Base-by-base conservation (phyloP, 2,797 vertebrate species). In the Pangasius djambal region DNA sequence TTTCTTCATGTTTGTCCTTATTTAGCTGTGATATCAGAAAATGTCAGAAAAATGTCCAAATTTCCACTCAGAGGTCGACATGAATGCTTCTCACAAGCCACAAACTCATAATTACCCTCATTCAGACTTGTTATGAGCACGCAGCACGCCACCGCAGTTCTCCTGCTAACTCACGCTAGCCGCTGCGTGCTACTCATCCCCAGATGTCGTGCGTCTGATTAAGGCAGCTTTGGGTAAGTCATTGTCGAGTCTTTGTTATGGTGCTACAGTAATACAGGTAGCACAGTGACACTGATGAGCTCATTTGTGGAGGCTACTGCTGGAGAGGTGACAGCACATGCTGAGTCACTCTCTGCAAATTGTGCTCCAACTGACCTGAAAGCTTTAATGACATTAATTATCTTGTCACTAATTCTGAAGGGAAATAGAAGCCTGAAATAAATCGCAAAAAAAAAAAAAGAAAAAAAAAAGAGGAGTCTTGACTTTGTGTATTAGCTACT, bases 91-190 rank as follows among this genome's bases (percentile, higher is more conserved):
- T 13, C 28, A 15, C 34, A 20, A 65, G 44, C 18, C 31, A 1
- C 48, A 70, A 48, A 31, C 61, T 69, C 13, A 25, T 28, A 82
- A 61, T 83, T 83, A 61, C 34, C 22, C 79, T 57, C 25, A 40
- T 25, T 82, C 78, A 31, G 75, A 78, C 13, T n/a, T n/a, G 50
- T 31, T 78, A 25, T 3, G 79, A 83, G 57, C 34, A 28, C 7
- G 18, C 57, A 44, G 79, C 57, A 83, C 28, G 83, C 12, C 40
- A 15, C 91, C 34, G 77, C 4, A 28, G 88, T 92, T 93, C 91
- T 91, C 92, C 91, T 93, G 94, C 91, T 59, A 57, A 57, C 40
- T 34, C 50, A 3, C 15, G n/a, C 55, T 40, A 31, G 77, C 44
- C n/a, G 31, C 70, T 37, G 37, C 2, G 18, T 37, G 20, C 63